Conservation (phyloP, 2,797 vertebrate species). For the Melanotaenia trifasciata region DNA sequence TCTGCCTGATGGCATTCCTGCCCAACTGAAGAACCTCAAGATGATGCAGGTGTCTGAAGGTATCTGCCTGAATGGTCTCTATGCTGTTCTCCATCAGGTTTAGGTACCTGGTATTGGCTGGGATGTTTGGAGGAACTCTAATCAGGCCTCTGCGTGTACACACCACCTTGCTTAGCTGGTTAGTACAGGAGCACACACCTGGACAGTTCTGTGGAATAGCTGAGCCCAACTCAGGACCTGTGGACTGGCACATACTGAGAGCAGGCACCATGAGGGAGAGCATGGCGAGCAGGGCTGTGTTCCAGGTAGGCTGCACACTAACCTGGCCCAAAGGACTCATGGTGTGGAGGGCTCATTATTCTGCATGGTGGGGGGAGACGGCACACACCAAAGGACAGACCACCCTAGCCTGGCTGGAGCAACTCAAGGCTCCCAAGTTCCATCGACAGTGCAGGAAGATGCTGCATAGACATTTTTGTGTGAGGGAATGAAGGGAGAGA, state of each 20-base stretch:
- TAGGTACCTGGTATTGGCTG: constrained; percentile 93
- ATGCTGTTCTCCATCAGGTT: constrained; percentile 99
- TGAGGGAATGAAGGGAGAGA: constrained; percentile 44
- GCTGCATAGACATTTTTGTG: constrained; percentile 71
- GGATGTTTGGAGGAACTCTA: constrained; percentile 93
- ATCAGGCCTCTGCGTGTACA: constrained; percentile 93
- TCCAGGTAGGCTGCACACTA: constrained; percentile 97
- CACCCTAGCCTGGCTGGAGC: constrained; percentile 94
- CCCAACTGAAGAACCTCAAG: constrained; percentile 97
- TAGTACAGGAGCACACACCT: constrained; percentile 94
- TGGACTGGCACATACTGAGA: constrained; percentile 89
- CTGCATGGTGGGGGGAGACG: constrained; percentile 91
- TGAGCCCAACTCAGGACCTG: constrained; percentile 81
- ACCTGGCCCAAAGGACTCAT: constrained; percentile 99
- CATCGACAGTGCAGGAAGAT: constrained; percentile 86
- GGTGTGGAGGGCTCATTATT: constrained; percentile 99
- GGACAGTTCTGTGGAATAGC: constrained; percentile 93
- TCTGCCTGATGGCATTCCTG: constrained; percentile 94
- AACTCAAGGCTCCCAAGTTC: constrained; percentile 89
- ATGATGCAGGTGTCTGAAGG: constrained; percentile 95
- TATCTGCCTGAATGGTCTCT: constrained; percentile 95
- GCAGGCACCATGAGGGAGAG: constrained; percentile 93
- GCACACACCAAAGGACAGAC: constrained; percentile 84
- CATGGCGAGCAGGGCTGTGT: constrained; percentile 91
- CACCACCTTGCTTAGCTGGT: constrained; percentile 98